Conservation (phyloP, 2,113 vertebrate genomes). For the Numenius arquata region DNA sequence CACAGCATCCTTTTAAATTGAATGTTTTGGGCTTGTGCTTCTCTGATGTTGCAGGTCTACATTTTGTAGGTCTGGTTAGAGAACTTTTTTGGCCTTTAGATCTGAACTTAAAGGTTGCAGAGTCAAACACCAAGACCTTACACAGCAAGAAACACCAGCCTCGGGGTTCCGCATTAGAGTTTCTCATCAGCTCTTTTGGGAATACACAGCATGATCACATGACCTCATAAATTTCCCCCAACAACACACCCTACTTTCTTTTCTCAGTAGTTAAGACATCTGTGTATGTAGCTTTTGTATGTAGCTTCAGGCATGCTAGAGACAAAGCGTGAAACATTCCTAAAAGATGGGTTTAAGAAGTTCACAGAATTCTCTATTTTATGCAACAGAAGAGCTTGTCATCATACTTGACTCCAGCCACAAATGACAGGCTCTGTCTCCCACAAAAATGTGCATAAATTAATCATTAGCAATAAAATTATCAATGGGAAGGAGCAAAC, state of each 20-base stretch:
- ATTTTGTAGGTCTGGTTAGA: background rate
- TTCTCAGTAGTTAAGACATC: background rate
- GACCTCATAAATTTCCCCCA: background rate
- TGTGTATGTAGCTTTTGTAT: fast-evolving
- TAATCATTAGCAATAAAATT: background rate
- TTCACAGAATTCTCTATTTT: background rate
- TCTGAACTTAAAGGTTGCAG: background rate
- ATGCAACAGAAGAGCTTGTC: background rate
- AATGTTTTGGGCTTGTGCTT: background rate
- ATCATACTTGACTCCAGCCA: background rate
- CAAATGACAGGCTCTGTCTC: background rate
- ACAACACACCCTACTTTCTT: background rate
- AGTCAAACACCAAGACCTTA: background rate
- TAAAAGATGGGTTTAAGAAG: background rate
- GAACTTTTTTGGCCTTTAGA: background rate
- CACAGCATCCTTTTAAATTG: background rate
- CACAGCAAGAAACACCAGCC: background rate
- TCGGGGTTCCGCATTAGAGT: background rate
- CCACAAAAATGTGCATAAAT: background rate
- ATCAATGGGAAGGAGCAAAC: background rate
- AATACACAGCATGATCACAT: background rate
- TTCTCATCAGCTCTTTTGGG: background rate
- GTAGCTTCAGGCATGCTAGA: background rate
- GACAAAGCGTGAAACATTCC: background rate
- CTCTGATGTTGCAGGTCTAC: background rate